Conservation (phyloP, 1,140 invertebrate genomes). For the Pachypeltis micranthus region DNA sequence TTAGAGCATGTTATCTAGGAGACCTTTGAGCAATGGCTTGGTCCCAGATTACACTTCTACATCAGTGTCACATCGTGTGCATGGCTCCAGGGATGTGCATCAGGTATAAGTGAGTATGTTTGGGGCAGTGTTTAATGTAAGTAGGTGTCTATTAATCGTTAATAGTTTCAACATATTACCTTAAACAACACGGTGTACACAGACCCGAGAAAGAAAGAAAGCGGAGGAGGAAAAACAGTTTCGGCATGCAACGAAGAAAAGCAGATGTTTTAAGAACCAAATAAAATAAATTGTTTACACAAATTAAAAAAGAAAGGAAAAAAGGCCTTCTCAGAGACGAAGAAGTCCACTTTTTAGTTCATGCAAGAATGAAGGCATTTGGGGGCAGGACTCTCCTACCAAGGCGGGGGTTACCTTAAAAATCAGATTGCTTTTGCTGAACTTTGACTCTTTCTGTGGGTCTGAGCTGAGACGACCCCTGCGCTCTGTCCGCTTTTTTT, state of each 20-base stretch:
- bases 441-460: conserved; percentile 69
- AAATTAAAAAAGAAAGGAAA: background rate
- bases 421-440: conserved; percentile 90
- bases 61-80: background rate
- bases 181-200: too few relatives aligned
- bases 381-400: conserved; percentile 15
- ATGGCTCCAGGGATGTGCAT: background rate
- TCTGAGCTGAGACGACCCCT: conserved; percentile 80
- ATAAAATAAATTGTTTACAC: too few relatives aligned
- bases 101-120: background rate
- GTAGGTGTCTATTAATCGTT: too few relatives aligned
- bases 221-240: background rate
- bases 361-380: conserved; percentile 14
- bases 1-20: too few relatives aligned
- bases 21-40: too few relatives aligned
- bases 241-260: conserved; percentile 15
- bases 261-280: background rate
- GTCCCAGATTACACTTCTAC: background rate
- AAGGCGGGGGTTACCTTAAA: conserved; percentile 72
- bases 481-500: conserved; percentile 90
- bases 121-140: background rate
- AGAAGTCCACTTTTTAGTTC: background rate
- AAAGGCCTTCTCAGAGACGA: conserved; percentile 15
- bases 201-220: background rate
- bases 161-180: too few relatives aligned